Conservation (phyloP, 2,888 invertebrate species). For the Plagiodera versicolora region DNA sequence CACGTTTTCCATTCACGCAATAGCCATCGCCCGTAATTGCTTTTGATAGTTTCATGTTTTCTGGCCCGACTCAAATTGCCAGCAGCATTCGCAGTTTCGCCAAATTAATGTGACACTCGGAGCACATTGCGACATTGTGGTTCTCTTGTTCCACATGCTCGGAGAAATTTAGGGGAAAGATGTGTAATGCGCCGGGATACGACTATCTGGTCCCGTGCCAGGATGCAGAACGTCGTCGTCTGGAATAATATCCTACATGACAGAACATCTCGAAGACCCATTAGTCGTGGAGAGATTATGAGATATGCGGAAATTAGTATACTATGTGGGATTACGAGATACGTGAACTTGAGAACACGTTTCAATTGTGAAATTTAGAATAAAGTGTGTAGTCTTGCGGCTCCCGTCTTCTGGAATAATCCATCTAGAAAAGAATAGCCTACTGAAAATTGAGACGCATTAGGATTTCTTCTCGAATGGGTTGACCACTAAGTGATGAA, state of each 20-base stretch:
- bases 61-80: constrained; percentile 21
- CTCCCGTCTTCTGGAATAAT: too few species aligned
- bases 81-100: constrained; percentile 15
- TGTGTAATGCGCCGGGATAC: background rate
- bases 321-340: too few species aligned
- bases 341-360: too few species aligned
- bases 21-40: constrained; percentile 25
- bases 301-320: too few species aligned
- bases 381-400: too few species aligned
- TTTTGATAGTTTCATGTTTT: constrained; percentile 27
- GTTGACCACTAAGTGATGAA: too few species aligned
- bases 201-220: background rate
- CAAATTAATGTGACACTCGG: constrained; percentile 19
- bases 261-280: background rate
- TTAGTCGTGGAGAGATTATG: too few species aligned
- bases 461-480: too few species aligned
- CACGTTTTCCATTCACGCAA: background rate
- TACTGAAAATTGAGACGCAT: too few species aligned
- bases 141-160: background rate
- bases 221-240: background rate
- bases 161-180: background rate
- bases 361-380: too few species aligned
- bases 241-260: background rate
- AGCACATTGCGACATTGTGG: background rate
- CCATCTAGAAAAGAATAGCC: too few species aligned